A percentile compares a stretch with the other conserved stretches of the same genome.
phyloP scores from a whole-genome alignment of 2,113 vertebrate species.

The Diadophis punctatus region DNA sequence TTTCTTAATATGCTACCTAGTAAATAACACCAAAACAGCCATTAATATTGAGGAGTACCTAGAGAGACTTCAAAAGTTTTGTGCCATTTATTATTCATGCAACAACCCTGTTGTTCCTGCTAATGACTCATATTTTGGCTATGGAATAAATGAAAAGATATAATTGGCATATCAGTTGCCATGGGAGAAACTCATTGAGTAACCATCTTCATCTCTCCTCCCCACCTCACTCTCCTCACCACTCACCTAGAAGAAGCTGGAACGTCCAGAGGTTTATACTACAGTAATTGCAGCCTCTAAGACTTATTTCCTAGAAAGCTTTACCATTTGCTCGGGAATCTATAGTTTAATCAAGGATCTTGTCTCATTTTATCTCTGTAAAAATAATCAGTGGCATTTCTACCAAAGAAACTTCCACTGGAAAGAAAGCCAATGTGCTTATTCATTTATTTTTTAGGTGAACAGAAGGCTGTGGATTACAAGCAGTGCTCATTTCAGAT shows the following conservation, averaged over 20 bases:
- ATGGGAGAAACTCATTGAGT: slow-evolving; percentile 9
- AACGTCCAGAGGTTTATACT: neutral
- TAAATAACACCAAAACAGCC: slow-evolving; percentile 53
- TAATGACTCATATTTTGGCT: slow-evolving; percentile 32
- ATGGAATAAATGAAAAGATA: slow-evolving; percentile 31
- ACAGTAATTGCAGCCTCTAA: neutral
- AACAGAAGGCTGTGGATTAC: neutral
- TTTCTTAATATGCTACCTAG: slow-evolving; percentile 35
- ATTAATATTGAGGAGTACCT: slow-evolving; percentile 17
- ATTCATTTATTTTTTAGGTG: neutral
- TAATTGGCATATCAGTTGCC: slow-evolving; percentile 30
- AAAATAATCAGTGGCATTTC: neutral
- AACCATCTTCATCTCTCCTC: neutral
- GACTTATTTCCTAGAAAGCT: neutral
- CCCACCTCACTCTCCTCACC: neutral
- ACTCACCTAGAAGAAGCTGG: neutral
- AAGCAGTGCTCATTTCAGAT: slow-evolving; percentile 1
- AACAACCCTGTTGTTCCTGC: neutral
- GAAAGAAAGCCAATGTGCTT: neutral
- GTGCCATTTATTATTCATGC: slow-evolving; percentile 52
- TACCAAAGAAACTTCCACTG: neutral
- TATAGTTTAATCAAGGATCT: neutral
- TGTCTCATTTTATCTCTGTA: neutral
- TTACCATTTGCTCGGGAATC: neutral
- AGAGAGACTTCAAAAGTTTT: slow-evolving; percentile 51